phyloP scores from a whole-genome alignment of 2,797 vertebrate genomes.

The Smutsia temminckii region DNA sequence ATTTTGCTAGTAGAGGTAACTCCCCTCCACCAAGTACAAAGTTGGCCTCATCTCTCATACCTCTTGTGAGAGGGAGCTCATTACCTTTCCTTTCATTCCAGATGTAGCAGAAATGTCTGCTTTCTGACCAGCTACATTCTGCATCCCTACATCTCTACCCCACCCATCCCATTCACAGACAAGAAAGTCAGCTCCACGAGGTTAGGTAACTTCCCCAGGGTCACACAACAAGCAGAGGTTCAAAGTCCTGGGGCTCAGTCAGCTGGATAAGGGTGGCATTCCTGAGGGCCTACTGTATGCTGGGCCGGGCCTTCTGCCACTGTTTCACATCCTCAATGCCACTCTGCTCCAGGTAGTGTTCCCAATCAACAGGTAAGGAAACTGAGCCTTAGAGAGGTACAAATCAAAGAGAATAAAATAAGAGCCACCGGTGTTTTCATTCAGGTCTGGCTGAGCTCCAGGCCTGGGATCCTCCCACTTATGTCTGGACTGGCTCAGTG shows the following conservation, averaged over 20 bases:
- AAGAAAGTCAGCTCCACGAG: neutral
- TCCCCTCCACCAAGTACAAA: neutral
- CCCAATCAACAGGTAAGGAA: neutral
- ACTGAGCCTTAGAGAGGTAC: neutral
- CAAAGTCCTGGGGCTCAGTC: neutral
- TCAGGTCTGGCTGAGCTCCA: neutral
- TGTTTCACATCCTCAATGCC: neutral
- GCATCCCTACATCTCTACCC: neutral
- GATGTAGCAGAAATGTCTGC: neutral
- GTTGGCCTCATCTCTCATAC: neutral
- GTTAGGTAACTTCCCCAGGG: neutral
- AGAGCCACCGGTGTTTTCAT: neutral
- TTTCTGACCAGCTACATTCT: neutral
- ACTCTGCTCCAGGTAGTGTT: neutral
- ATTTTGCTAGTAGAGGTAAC: neutral
- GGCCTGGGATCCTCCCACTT: no score
- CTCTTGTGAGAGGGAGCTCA: neutral
- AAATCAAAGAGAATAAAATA: neutral
- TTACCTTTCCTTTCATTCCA: neutral
- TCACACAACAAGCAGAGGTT: neutral
- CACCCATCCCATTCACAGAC: neutral
- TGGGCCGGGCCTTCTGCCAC: neutral
- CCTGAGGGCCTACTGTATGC: neutral
- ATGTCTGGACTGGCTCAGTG: no score
- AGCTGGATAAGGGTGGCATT: neutral